A percentile compares a stretch with the other conserved stretches of the same genome.
Evolutionary conservation across 2,113 vertebrate genomes (phyloP).

Genomic region (Upupa epops): DNA sequence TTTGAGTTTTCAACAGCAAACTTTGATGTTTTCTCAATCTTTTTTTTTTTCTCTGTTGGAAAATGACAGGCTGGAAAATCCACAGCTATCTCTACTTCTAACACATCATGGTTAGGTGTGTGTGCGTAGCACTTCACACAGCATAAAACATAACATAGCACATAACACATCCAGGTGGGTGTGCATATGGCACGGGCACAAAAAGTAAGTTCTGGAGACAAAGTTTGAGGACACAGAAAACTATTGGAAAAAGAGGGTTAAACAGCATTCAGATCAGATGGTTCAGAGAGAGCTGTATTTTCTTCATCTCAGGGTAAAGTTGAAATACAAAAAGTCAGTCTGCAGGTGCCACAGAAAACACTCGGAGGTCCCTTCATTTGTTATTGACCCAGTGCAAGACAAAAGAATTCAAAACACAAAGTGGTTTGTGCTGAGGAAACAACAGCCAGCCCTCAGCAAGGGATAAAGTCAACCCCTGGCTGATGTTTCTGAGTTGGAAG

Average conservation of each 20-base stretch:
- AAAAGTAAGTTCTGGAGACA: constrained; percentile 66
- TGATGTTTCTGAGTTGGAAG: not conserved
- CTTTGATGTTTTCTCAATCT: constrained; percentile 48
- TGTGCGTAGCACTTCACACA: constrained; percentile 68
- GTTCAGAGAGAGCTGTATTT: not conserved
- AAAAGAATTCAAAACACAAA: not conserved
- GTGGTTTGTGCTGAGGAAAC: not conserved
- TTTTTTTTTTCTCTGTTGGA: constrained; percentile 39
- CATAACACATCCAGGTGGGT: constrained; percentile 73
- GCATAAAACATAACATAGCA: constrained; percentile 71
- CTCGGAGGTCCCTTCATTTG: not conserved
- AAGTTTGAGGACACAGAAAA: constrained; percentile 67
- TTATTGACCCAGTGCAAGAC: not conserved
- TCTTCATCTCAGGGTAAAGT: not conserved
- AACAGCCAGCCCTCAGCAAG: not conserved
- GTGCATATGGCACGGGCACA: constrained; percentile 66
- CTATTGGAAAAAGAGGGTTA: constrained; percentile 42
- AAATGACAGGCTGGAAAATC: constrained; percentile 71
- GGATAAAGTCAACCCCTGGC: not conserved
- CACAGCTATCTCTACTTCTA: constrained; percentile 69
- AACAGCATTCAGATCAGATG: constrained; percentile 7
- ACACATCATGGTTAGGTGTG: constrained; percentile 70
- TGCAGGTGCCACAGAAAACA: not conserved
- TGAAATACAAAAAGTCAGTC: not conserved
- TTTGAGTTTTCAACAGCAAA: constrained; percentile 43